Evolutionary conservation across 2,797 vertebrate species (phyloP).

Genomic region (Neopelma chrysocephalum): DNA sequence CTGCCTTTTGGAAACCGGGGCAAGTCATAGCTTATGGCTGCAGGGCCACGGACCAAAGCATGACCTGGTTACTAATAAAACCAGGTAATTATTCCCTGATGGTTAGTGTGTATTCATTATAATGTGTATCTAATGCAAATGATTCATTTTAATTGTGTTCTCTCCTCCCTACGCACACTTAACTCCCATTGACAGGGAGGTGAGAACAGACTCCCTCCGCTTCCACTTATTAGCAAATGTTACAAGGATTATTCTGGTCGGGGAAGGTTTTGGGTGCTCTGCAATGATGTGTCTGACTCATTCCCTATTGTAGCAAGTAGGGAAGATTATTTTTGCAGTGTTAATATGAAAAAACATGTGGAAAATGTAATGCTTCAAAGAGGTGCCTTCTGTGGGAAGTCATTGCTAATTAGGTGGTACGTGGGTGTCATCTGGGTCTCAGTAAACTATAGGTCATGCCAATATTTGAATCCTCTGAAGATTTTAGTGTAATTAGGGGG

Average conservation of each 20-base stretch:
- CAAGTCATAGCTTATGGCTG: neutral
- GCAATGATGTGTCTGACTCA: conserved; percentile 54
- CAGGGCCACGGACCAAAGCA: neutral
- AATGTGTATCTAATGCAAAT: conserved; percentile 25
- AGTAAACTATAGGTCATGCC: conserved; percentile 59
- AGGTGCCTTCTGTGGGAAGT: conserved; percentile 42
- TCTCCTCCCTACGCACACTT: neutral
- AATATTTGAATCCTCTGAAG: conserved; percentile 61
- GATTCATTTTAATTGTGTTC: conserved; percentile 22
- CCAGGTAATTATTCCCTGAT: conserved; percentile 18
- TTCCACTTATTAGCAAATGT: conserved; percentile 37
- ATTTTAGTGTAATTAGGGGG: neutral
- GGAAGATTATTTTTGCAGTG: conserved; percentile 34
- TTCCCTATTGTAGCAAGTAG: conserved; percentile 25
- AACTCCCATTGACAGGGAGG: conserved; percentile 36
- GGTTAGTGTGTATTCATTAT: neutral
- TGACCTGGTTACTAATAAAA: conserved; percentile 21
- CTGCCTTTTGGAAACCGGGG: neutral
- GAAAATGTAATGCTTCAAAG: conserved; percentile 45
- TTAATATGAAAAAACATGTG: conserved; percentile 50
- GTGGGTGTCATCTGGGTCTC: conserved; percentile 50
- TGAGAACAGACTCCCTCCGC: neutral
- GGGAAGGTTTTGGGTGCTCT: conserved; percentile 36
- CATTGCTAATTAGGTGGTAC: conserved; percentile 52
- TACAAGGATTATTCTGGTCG: conserved; percentile 1